These are phyloP conservation scores for Forbesichthys agassizii DNA, from an alignment of 2,113 vertebrate species.

Conservation along the genomic window DNA sequence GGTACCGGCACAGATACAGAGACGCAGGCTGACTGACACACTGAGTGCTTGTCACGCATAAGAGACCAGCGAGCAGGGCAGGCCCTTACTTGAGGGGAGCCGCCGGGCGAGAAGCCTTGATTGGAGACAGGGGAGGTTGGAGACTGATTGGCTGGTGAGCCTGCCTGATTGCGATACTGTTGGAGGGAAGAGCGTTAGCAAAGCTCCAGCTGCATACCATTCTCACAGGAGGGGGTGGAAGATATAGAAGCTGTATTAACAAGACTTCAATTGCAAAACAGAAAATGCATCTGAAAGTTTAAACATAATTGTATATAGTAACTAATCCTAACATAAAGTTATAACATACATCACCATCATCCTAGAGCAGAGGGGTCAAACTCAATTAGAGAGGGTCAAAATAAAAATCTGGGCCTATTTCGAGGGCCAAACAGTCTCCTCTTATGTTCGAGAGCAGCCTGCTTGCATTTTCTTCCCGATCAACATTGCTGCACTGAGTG, in stretches of 20 bases:
- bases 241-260: neutral
- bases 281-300: too few relatives aligned
- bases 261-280: too few relatives aligned
- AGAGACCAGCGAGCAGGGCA: slow-evolving; percentile 75
- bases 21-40: slow-evolving; percentile 57
- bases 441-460: too few relatives aligned
- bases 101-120: slow-evolving; percentile 99
- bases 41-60: slow-evolving; percentile 55
- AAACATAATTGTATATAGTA: too few relatives aligned
- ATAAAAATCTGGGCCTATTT: too few relatives aligned
- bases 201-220: slow-evolving; percentile 74
- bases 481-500: too few relatives aligned
- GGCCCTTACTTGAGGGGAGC: slow-evolving; percentile 98
- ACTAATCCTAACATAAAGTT: too few relatives aligned
- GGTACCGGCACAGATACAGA: slow-evolving; percentile 49
- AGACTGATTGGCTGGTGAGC: slow-evolving; percentile 99
- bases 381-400: too few relatives aligned
- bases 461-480: too few relatives aligned
- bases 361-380: too few relatives aligned
- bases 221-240: slow-evolving; percentile 21
- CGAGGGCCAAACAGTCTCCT: too few relatives aligned
- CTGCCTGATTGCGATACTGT: slow-evolving; percentile 98
- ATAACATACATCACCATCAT: too few relatives aligned
- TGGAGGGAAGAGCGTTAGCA: slow-evolving; percentile 89
- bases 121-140: slow-evolving; percentile 99